These are phyloP conservation scores for Tetragnatha montana DNA, from an alignment of 2,888 invertebrate genomes.

Conservation along the genomic window DNA sequence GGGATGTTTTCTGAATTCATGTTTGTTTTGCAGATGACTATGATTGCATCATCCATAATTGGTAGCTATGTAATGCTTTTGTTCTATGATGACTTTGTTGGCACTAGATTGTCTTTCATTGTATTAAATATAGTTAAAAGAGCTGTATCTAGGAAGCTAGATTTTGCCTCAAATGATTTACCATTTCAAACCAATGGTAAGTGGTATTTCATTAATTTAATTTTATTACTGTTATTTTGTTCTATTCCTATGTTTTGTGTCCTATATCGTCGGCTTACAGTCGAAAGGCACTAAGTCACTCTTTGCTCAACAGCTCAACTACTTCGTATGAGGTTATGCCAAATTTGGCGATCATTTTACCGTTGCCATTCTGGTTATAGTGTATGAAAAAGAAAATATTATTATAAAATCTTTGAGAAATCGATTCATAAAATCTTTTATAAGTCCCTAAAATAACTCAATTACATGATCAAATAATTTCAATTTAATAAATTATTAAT, in stretches of 20 bases:
- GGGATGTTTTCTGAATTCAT: no score
- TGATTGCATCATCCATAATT: conserved; percentile 49
- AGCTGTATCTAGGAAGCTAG: conserved; percentile 41
- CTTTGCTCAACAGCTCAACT: no score
- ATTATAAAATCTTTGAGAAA: background rate
- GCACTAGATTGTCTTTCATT: conserved; percentile 56
- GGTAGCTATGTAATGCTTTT: conserved; percentile 53
- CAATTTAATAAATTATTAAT: no score
- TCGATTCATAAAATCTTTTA: no score
- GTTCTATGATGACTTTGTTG: conserved; percentile 63
- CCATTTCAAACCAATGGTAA: conserved; percentile 66
- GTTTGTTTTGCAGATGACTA: conserved; percentile 43
- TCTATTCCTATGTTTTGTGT: background rate
- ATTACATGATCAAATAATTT: no score
- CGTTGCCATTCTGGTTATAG: no score
- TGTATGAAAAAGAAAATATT: no score
- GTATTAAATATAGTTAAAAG: conserved; percentile 63
- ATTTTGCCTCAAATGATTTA: conserved; percentile 59
- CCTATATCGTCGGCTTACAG: no score
- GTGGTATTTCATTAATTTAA: background rate
- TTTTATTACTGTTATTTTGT: background rate
- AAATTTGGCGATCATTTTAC: no score
- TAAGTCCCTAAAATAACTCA: no score
- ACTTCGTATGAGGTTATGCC: no score
- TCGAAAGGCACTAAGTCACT: no score